Base-by-base conservation (phyloP, 2,888 invertebrate species). In the Stenurella melanura region DNA sequence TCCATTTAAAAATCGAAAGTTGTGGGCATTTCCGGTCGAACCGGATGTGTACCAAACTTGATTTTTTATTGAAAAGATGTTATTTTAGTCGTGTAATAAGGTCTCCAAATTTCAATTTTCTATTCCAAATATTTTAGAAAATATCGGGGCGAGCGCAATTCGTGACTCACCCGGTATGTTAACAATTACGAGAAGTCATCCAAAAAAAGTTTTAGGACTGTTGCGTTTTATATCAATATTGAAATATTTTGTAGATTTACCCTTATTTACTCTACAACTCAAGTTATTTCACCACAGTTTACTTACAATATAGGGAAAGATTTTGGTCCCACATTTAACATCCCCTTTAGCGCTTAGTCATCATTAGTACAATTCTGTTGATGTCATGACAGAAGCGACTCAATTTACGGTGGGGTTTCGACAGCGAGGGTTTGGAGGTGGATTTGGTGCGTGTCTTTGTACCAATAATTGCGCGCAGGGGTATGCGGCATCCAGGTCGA, bases 341-440 rank as follows among this genome's bases (percentile, higher is more conserved):
- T 50, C 18, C 70, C 60, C 21, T 18, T 61, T 42, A 21, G 15
- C 9, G 30, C 21, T 18, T 38, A 34, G 21, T 58, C 17, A 26
- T 63, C 19, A 63, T 72, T 72, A 72, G 63, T 21, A 21, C 50
- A 72, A 72, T 72, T 72, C 38, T 12, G 63, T 17, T 17, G 50
- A 61, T 72, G 63, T 19, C 72, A 72, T 54, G 63, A 72, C 54
- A 63, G 63, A 42, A 72, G 15, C 30, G 72, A 63, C 63, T 63
- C 72, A 72, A 72, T 72, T 72, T 72, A 17, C 54, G 42, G 7
- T 15, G n/a, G 26, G 63, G 72, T 18, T 26, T 21, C 19, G 17
- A 21, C 57, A 30, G 18, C 21, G 21, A 63, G 50, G 63, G 67
- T 54, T 4, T 54, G 7, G 54, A 18, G 42, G 54, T 54, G n/a